Evolutionary conservation across 2,113 vertebrate species (phyloP).

Genomic region (Gila orcuttii): DNA sequence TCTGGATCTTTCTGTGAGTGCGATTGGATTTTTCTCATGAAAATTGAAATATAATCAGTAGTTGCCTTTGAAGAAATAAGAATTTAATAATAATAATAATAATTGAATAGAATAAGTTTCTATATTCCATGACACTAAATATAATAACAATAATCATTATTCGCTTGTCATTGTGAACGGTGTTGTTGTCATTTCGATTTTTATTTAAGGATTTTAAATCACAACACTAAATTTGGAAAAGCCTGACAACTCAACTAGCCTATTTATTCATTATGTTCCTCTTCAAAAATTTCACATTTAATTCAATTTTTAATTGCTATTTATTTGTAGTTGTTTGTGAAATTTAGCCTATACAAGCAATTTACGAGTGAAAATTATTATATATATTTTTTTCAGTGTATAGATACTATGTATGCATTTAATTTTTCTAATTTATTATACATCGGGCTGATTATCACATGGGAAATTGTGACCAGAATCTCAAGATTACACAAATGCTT

Average conservation of each 20-base stretch:
- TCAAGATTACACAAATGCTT: too few relatives aligned
- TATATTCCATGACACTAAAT: not conserved
- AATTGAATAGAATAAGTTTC: not conserved
- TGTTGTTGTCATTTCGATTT: not conserved
- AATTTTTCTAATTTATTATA: too few relatives aligned
- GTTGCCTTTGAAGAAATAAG: not conserved
- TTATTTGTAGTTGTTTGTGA: too few relatives aligned
- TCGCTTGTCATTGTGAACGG: not conserved
- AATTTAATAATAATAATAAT: too few relatives aligned
- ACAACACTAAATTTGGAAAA: not conserved
- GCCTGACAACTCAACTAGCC: not conserved
- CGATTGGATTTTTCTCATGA: not conserved
- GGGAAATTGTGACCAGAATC: too few relatives aligned
- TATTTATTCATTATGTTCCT: not conserved
- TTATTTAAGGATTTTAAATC: not conserved
- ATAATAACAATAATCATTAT: not conserved
- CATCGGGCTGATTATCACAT: too few relatives aligned
- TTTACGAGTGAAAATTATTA: too few relatives aligned
- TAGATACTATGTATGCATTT: too few relatives aligned
- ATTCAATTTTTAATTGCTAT: too few relatives aligned
- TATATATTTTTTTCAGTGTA: too few relatives aligned
- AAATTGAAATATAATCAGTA: not conserved
- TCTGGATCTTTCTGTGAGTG: not conserved
- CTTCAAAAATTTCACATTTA: too few relatives aligned
- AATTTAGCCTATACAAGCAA: too few relatives aligned